Percentiles rank a stretch among this genome's conserved stretches.
Evolutionary conservation across 2,888 invertebrate species (phyloP).

Genomic region (Hyposoter didymator): DNA sequence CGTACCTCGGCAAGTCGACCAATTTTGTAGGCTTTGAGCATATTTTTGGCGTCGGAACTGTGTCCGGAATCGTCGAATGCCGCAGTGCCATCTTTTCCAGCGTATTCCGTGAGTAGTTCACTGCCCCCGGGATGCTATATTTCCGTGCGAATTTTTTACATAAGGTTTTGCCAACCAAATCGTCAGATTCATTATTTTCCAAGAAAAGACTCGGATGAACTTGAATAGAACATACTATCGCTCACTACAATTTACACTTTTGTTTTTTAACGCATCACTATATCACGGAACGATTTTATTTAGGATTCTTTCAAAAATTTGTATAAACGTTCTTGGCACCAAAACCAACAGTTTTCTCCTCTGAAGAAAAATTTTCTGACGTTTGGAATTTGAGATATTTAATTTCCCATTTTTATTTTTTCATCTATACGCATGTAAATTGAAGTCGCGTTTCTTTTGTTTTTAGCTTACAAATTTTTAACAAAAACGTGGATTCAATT

Average conservation of each 20-base stretch:
- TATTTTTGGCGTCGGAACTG: constrained; percentile 87
- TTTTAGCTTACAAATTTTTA: no score
- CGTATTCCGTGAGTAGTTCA: constrained; percentile 87
- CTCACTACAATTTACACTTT: neutral
- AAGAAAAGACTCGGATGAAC: neutral
- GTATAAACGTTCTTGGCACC: no score
- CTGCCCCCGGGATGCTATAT: constrained; percentile 90
- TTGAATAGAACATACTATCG: neutral
- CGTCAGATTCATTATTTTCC: neutral
- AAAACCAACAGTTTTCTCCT: no score
- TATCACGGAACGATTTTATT: no score
- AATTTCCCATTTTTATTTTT: no score
- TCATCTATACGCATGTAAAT: no score
- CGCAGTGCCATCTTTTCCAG: constrained; percentile 88
- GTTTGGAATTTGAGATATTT: no score
- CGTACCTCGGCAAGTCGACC: constrained; percentile 88
- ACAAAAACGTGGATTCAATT: no score
- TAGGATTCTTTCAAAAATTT: no score
- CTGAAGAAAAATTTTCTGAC: no score
- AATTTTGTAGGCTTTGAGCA: constrained; percentile 87
- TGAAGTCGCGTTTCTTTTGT: no score
- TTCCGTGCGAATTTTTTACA: neutral
- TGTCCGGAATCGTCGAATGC: constrained; percentile 89
- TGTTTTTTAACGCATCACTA: neutral
- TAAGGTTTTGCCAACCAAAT: constrained; percentile 16